Base-by-base conservation (phyloP, 2,113 vertebrate species). In the Bombycilla garrulus region DNA sequence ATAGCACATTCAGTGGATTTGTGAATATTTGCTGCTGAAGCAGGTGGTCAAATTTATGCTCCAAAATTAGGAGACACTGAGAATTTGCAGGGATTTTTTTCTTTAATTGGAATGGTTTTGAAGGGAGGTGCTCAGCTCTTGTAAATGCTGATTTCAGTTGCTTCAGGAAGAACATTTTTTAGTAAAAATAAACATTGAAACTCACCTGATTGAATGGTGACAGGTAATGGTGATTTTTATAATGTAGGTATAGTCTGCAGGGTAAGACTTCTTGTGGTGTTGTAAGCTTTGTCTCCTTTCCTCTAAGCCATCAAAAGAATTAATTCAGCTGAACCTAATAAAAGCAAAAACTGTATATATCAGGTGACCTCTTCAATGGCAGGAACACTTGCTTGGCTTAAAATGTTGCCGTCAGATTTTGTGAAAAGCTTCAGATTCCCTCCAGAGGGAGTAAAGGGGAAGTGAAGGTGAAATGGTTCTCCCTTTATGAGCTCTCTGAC, bases 1-100 rank as follows among this genome's bases (percentile, higher is more conserved):
- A 40, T 0, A n/a, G 9, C 9, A 11, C 0, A 0, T 66, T 65
- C 13, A 24, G 0, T 79, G 86, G 73, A 25, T 44, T 45, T 1
- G 2, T 15, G 26, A 44, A 3, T 71, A 18, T 20, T 88, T 86
- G 47, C 28, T 51, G 2, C 40, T 51, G 29, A 13, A 48, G 36
- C 73, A 66, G 15, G 13, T 2, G 33, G 28, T 11, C n/a, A 61
- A n/a, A 61, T n/a, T 50, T 33, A 38, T 28, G 3, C 74, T 72
- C 38, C 31, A 64, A 26, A 62, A 60, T 58, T 74, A 66, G 38
- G 33, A 88, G 36, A 92, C 29, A 48, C 24, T 65, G 72, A 60
- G 38, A 88, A 92, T 57, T 71, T 47, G 15, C 25, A 71, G 36
- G 25, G 73, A 6, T 24, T 81, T 44, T 73, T 56, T 91, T 84